Evolutionary conservation across 53 echinoderm and acorn worm genomes (phyloP).

Genomic region (Holothuria scabra): DNA sequence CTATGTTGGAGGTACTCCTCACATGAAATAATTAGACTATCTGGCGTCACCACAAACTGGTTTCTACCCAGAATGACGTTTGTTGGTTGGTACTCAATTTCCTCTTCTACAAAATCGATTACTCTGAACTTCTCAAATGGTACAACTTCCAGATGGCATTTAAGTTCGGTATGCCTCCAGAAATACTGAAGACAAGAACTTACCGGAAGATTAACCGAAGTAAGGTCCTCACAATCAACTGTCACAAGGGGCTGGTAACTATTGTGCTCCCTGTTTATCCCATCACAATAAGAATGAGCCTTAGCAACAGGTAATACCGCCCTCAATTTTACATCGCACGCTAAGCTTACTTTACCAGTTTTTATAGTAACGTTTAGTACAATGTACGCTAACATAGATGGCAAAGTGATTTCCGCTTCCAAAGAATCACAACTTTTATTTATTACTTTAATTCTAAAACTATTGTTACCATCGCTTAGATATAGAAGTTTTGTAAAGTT

Average conservation of each 20-base stretch:
- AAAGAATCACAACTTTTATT: not conserved
- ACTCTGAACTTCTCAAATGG: not conserved
- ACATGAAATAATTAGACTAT: not conserved
- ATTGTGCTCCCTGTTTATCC: no score
- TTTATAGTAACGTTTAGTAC: constrained; percentile 7
- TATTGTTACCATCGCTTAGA: no score
- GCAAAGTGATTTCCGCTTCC: not conserved
- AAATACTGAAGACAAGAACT: not conserved
- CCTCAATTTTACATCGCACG: not conserved
- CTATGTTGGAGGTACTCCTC: not conserved
- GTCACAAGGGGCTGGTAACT: no score
- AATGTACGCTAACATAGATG: not conserved
- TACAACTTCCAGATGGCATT: not conserved
- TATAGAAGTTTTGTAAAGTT: no score
- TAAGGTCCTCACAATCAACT: not conserved
- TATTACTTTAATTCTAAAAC: not conserved
- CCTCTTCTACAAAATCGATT: not conserved
- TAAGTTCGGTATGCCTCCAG: not conserved
- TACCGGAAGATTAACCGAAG: not conserved
- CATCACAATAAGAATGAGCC: no score
- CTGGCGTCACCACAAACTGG: not conserved
- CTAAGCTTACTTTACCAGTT: not conserved
- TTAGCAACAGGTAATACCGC: not conserved
- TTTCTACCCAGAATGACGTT: not conserved
- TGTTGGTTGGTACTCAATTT: not conserved